phyloP scores from a whole-genome alignment of 2,113 vertebrate species.

The Butorides virescens region DNA sequence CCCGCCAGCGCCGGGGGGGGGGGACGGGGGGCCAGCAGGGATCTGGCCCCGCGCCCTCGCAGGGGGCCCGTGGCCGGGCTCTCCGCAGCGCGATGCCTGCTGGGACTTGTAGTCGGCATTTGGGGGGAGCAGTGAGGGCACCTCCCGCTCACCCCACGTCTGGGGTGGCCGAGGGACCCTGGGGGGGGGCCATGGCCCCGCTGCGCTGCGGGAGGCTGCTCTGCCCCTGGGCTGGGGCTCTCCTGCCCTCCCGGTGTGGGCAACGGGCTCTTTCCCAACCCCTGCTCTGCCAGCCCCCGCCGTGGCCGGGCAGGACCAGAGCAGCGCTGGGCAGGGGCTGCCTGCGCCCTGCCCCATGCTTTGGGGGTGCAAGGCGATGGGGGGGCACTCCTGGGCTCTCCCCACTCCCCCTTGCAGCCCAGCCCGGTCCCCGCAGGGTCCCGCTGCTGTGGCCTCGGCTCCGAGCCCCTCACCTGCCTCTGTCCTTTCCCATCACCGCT shows the following conservation, averaged over 20 bases:
- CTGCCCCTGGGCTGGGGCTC: too few species aligned
- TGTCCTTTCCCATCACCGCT: background rate
- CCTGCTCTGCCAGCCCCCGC: background rate
- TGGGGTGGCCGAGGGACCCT: rapidly evolving
- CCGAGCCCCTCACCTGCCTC: background rate
- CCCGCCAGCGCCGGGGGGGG: background rate
- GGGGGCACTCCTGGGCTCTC: background rate
- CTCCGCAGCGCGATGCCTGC: rapidly evolving
- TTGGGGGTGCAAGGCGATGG: background rate
- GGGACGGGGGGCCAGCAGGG: background rate
- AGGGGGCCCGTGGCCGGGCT: background rate
- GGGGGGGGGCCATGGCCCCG: rapidly evolving
- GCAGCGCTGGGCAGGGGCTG: background rate
- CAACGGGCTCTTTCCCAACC: background rate
- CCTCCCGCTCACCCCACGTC: rapidly evolving
- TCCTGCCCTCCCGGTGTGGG: background rate
- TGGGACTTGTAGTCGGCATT: background rate
- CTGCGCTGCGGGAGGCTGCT: rapidly evolving
- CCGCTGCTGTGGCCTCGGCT: rapidly evolving
- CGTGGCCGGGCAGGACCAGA: background rate
- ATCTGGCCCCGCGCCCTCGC: background rate
- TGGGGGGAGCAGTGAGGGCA: background rate
- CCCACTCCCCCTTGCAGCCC: background rate
- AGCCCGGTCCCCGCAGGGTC: background rate
- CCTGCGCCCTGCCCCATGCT: background rate